phyloP scores from a whole-genome alignment of 2,888 invertebrate species.

The Ganaspis brasiliensis region DNA sequence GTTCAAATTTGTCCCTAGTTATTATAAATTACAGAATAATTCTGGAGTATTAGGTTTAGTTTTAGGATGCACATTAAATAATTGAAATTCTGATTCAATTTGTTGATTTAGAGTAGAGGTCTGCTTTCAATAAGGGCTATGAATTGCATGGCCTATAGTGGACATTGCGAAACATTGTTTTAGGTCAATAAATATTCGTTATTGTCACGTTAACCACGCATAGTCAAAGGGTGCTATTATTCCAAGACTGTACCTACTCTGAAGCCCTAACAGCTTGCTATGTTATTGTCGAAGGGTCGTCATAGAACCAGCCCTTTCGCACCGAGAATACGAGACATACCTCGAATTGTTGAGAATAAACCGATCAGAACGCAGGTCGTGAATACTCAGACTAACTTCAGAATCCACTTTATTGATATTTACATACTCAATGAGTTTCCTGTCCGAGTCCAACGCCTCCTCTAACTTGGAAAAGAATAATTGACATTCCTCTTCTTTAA shows the following conservation, averaged over 20 bases:
- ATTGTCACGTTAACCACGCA: slow-evolving; percentile 78
- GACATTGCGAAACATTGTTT: slow-evolving; percentile 78
- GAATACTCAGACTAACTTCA: slow-evolving; percentile 67
- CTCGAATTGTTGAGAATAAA: slow-evolving; percentile 72
- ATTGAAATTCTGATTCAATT: slow-evolving; percentile 32
- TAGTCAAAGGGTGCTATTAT: slow-evolving; percentile 73
- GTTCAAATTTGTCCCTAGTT: background rate
- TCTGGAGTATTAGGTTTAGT: background rate
- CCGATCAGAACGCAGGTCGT: slow-evolving; percentile 58
- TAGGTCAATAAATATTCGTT: slow-evolving; percentile 78
- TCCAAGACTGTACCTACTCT: slow-evolving; percentile 58
- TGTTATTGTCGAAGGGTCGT: slow-evolving; percentile 72
- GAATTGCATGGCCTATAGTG: slow-evolving; percentile 60
- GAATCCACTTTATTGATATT: slow-evolving; percentile 76
- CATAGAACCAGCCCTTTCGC: slow-evolving; percentile 70
- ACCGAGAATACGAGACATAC: slow-evolving; percentile 67
- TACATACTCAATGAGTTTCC: slow-evolving; percentile 74
- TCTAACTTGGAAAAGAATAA: slow-evolving; percentile 5
- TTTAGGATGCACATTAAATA: background rate
- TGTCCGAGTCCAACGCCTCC: background rate
- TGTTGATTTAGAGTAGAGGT: slow-evolving; percentile 14
- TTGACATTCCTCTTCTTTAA: slow-evolving; percentile 16
- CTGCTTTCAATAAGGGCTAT: slow-evolving; percentile 14
- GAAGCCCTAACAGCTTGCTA: slow-evolving; percentile 64
- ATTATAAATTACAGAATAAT: background rate